Evolutionary conservation across 2,113 vertebrate genomes (phyloP), one percentile per base, ranked within the genome.

Genomic region (Scalopus aquaticus): DNA sequence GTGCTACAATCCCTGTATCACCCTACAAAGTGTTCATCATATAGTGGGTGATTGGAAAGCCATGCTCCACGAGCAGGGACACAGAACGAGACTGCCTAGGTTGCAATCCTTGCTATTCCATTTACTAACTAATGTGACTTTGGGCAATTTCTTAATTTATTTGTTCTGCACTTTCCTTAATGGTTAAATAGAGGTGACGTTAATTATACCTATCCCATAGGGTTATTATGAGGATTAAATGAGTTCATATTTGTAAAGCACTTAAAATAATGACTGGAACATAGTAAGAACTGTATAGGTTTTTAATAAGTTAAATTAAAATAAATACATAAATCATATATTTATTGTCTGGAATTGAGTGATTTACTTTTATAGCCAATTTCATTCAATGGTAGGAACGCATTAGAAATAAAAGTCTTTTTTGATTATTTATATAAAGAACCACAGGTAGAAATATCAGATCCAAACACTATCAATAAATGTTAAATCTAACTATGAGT

Each of bases 211-310:
- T 56, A 76, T 84, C 20, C 10, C n/a, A 16, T 26, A 37, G 3
- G 20, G 37, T 58, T 93, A 70, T 70, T 79, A 60, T 76, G 3
- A 88, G n/a, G 0, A 46, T 90, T 84, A 80, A 93, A 91, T 97
- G 15, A 72, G 28, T 87, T 93, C 22, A 51, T 90, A 80, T 87
- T 92, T 83, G 17, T 76, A 79, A 92, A 79, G 17, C 67, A 56
- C 56, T 94, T 81, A 81, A 76, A 87, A 89, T 74, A 86, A 95
- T 76, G 5, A 19, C 72, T 49, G 17, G 7, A 70, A 22, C 44
- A 93, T 32, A 67, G 35, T 65, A 84, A 83, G 54, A 87, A 65
- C 6, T 6, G n/a, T 20, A 0, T 67, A 84, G 13, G 2, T 24
- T 49, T 51, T 24, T 39, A 2, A 3, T 58, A 42, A 87, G 16